A percentile compares a stretch with the other conserved stretches of the same genome.
Evolutionary conservation across 2,113 vertebrate genomes (phyloP).

Genomic region (Desmodus rotundus): DNA sequence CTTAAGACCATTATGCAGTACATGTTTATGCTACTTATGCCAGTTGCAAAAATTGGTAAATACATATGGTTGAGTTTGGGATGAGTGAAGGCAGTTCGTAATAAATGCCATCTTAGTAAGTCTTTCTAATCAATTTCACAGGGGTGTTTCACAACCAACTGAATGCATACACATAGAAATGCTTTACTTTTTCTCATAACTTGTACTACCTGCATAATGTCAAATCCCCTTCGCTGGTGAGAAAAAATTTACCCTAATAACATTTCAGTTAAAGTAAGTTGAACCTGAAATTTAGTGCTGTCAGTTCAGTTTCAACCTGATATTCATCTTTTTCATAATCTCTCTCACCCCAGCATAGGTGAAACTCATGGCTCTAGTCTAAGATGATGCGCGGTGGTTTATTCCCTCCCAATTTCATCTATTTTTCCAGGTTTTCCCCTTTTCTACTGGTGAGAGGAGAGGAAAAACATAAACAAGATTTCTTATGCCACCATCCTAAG

Average conservation of each 20-base stretch:
- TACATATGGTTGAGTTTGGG: not conserved
- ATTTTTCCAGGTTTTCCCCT: not conserved
- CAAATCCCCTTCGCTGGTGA: not conserved
- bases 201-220: not conserved
- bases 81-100: not conserved
- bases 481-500: not conserved
- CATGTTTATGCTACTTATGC: conserved; percentile 48
- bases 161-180: not conserved
- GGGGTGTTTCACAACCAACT: not conserved
- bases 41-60: conserved; percentile 58
- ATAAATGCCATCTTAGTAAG: not conserved
- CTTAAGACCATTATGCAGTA: conserved; percentile 1
- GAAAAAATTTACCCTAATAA: not conserved
- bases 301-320: not conserved
- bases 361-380: not conserved
- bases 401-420: not conserved
- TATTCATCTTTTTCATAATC: not conserved
- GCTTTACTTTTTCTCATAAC: not conserved
- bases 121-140: not conserved
- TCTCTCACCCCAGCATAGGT: not conserved
- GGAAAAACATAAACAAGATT: not conserved
- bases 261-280: not conserved
- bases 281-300: not conserved
- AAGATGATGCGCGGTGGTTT: not conserved
- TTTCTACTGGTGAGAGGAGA: not conserved